These are phyloP conservation scores for Acanthococcus lagerstroemiae DNA, from an alignment of 2,888 invertebrate species.

Conservation along the genomic window DNA sequence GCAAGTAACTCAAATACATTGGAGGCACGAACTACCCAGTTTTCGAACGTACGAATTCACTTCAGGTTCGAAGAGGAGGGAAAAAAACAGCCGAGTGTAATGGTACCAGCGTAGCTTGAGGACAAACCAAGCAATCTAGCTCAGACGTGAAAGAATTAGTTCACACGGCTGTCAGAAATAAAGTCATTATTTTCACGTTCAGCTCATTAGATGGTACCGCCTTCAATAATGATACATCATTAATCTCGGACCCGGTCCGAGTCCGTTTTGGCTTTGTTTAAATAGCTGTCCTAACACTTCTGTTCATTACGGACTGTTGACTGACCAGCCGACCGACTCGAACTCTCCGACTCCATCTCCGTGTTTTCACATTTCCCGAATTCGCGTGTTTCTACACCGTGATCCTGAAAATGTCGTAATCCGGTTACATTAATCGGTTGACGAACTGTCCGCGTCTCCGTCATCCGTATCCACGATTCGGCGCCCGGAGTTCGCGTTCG, in stretches of 20 bases:
- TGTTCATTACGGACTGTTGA: background rate
- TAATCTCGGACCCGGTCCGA: conserved; percentile 12
- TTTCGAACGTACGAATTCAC: no score
- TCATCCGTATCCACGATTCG: no score
- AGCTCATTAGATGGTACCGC: conserved; percentile 30
- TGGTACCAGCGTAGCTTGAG: no score
- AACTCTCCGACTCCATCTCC: no score
- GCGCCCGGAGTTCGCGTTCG: no score
- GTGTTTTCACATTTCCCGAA: background rate
- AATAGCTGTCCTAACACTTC: conserved; percentile 15
- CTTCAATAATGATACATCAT: conserved; percentile 31
- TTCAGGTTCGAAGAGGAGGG: conserved; percentile 7
- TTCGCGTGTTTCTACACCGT: no score
- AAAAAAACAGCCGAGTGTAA: no score
- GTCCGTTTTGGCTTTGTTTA: conserved; percentile 29
- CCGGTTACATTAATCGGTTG: background rate
- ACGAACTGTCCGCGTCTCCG: background rate
- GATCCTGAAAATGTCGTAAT: no score
- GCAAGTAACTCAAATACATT: no score
- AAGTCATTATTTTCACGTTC: conserved; percentile 30
- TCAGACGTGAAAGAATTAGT: conserved; percentile 21
- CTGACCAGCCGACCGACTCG: no score
- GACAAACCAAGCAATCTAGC: conserved; percentile 3
- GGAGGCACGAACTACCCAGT: no score
- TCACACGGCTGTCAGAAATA: conserved; percentile 30